phyloP scores from a whole-genome alignment of 1,140 invertebrate species.

The Aphelinus atriplicis region DNA sequence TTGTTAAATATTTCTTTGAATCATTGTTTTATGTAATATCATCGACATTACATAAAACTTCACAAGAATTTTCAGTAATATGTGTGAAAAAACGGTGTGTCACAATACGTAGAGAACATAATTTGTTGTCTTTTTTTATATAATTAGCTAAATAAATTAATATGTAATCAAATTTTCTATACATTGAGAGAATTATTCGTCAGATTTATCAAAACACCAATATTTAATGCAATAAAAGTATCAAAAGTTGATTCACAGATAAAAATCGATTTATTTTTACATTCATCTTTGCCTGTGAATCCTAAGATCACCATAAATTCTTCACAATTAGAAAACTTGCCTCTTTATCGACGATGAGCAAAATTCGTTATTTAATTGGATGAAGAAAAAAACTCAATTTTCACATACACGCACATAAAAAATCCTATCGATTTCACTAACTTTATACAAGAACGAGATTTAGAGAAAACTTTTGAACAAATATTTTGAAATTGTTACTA shows the following conservation, averaged over 20 bases:
- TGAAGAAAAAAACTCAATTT: background rate
- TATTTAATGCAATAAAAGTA: conserved; percentile 34
- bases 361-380: background rate
- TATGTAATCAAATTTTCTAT: conserved; percentile 32
- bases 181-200: conserved; percentile 14
- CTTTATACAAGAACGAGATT: background rate
- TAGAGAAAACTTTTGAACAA: background rate
- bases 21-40: conserved; percentile 17
- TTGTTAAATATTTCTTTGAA: conserved; percentile 18
- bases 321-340: too few relatives aligned
- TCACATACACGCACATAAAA: background rate
- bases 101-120: conserved; percentile 7
- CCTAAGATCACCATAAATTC: too few relatives aligned
- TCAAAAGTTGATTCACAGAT: conserved; percentile 24
- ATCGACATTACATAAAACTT: conserved; percentile 13
- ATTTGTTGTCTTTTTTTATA: conserved; percentile 23
- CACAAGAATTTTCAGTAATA: conserved; percentile 9
- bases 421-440: background rate
- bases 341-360: background rate
- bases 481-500: conserved; percentile 14
- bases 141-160: conserved; percentile 33
- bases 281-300: too few relatives aligned
- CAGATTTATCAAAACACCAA: conserved; percentile 25
- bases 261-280: background rate
- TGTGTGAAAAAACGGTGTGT: conserved; percentile 11